phyloP scores from a whole-genome alignment of 2,113 vertebrate species.

The Eptesicus fuscus region DNA sequence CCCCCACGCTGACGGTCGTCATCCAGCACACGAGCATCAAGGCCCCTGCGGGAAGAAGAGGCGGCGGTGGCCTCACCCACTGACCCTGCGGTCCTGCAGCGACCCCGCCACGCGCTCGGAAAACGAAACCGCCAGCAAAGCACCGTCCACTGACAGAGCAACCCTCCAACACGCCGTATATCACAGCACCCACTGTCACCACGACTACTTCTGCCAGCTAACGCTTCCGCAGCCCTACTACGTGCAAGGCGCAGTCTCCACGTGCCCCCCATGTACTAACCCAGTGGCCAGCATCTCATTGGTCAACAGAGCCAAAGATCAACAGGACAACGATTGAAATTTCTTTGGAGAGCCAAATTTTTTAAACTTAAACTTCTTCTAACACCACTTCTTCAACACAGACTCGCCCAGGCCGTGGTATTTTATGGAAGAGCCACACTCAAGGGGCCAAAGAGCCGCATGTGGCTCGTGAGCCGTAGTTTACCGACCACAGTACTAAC shows the following conservation, averaged over 20 bases:
- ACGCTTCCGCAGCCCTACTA: neutral
- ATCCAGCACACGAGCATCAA: conserved; percentile 92
- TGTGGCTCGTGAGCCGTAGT: no score
- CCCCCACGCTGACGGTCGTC: conserved; percentile 85
- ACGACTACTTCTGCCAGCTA: neutral
- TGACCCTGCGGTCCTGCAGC: neutral
- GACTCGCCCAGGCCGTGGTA: no score
- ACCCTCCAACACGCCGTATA: neutral
- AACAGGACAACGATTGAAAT: no score
- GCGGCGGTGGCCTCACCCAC: neutral
- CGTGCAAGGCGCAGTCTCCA: neutral
- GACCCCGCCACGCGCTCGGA: neutral
- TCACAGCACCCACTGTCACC: neutral
- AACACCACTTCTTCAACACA: no score
- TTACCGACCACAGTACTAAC: no score
- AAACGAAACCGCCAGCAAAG: neutral
- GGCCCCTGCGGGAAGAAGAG: conserved; percentile 76
- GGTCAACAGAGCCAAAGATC: no score
- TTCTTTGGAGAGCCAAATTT: no score
- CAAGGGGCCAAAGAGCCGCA: no score
- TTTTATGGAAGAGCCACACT: no score
- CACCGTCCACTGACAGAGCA: neutral
- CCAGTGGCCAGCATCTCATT: no score
- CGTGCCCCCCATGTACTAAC: neutral
- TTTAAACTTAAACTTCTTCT: no score